Base-by-base conservation (phyloP, 2,888 invertebrate species). In the Hipparchia sbordonii region DNA sequence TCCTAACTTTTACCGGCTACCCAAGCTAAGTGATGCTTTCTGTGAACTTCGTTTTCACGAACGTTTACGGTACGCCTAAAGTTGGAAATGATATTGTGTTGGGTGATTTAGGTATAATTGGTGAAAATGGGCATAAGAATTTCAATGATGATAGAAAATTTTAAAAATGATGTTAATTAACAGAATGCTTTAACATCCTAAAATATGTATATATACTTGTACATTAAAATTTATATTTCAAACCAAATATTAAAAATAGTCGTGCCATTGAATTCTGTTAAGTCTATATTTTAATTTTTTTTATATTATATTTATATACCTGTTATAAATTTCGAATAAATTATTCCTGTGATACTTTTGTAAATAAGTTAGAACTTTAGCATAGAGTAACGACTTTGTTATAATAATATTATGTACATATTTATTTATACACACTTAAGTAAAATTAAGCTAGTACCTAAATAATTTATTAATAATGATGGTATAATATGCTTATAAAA, bases 271-370 rank as follows among this genome's bases (percentile, higher is more conserved):
- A 48, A 6, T 48, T 48, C 8, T 48, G 48, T 48, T 48, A 48
- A 48, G 6, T 39, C 5, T n/a, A 39, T 39, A 66, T 39, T 4
- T 54, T 45, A n/a, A n/a, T 56, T 56, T n/a, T 54, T 45, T 2
- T 54, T n/a, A 59, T 48, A 46, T 10, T 48, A 46, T 39, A 61
- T 33, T 57, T 59, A 46, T n/a, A 12, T 56, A 23, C 39, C 46
- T 33, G 45, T 33, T 39, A 12, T 23, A 13, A 59, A 48, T 39
- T 71, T 71, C 51, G 10, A 39, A 54, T 59, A 66, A 65, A 82
- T 79, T 82, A 88, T 82, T 89, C 89, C 90, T 91, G 90, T 91
- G 90, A 91, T 91, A 89, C 86, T 88, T 88, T 86, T 89, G 87
- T 89, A 89, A 78, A 87, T 88, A 87, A 78, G 12, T 68, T 68